A percentile compares a stretch with the other conserved stretches of the same genome.
These are phyloP conservation scores for Lycocerus yunnanus DNA, from an alignment of 2,888 invertebrate species.

Conservation along the genomic window DNA sequence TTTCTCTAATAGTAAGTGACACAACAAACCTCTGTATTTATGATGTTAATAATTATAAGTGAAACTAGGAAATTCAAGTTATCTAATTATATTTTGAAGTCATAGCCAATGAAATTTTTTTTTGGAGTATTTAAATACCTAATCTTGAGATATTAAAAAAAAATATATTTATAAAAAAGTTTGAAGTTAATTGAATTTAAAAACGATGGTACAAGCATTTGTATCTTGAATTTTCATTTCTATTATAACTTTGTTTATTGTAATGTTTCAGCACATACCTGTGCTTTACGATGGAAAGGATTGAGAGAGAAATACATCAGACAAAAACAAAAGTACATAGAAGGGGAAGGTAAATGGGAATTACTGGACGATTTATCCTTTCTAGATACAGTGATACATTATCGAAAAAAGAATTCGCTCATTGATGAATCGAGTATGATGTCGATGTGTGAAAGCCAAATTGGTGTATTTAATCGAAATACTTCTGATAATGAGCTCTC, in stretches of 20 bases:
- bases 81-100: too few species aligned
- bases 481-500: slow-evolving; percentile 24
- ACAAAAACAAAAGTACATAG: slow-evolving; percentile 43
- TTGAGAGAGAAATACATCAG: slow-evolving; percentile 47
- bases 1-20: not conserved
- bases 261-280: slow-evolving; percentile 33
- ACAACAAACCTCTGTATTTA: not conserved
- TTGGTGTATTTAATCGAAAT: slow-evolving; percentile 10
- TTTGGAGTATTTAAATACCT: too few species aligned
- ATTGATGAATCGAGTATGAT: slow-evolving; percentile 27
- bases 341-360: slow-evolving; percentile 44
- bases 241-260: not conserved
- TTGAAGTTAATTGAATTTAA: not conserved
- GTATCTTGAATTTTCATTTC: not conserved
- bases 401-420: slow-evolving; percentile 37
- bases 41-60: not conserved
- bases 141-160: too few species aligned
- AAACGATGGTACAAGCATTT: not conserved
- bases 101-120: too few species aligned
- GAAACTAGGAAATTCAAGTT: not conserved
- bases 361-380: slow-evolving; percentile 44
- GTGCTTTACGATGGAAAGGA: slow-evolving; percentile 46
- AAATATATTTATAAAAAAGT: too few species aligned
- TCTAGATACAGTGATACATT: slow-evolving; percentile 45
- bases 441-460: slow-evolving; percentile 22